These are phyloP conservation scores for Poeciliopsis infans DNA, from an alignment of 2,797 vertebrate species.

Conservation along the genomic window DNA sequence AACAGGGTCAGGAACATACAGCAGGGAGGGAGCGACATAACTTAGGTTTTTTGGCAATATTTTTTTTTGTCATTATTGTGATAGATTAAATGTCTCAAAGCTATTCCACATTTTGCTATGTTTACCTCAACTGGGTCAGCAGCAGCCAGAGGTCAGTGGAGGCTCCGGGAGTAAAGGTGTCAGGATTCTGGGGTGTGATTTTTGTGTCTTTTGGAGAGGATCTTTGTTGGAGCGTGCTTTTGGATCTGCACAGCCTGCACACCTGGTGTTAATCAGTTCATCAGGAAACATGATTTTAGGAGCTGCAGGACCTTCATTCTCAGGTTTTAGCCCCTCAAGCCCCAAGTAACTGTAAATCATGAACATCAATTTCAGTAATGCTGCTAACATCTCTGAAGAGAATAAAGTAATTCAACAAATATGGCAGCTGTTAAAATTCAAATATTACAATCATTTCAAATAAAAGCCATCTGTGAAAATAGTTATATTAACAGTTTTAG, in stretches of 20 bases:
- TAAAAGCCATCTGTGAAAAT: background rate
- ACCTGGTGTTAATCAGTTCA: no score
- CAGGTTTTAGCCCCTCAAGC: no score
- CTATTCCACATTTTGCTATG: background rate
- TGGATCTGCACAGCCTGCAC: no score
- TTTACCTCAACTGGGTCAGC: background rate
- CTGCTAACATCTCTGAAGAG: background rate
- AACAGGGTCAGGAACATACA: background rate
- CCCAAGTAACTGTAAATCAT: background rate
- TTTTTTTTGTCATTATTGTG: background rate
- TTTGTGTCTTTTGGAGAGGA: no score
- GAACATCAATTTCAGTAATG: background rate
- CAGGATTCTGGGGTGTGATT: no score
- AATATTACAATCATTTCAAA: background rate
- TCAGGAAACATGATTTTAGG: no score
- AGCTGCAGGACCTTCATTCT: no score
- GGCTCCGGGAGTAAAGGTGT: background rate
- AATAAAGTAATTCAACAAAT: background rate
- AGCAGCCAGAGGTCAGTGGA: background rate
- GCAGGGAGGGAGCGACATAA: background rate
- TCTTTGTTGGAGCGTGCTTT: no score
- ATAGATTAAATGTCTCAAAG: background rate
- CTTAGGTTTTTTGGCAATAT: background rate
- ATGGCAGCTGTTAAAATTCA: background rate
- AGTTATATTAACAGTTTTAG: background rate